These are phyloP conservation scores for Matsumyia berberina DNA, from an alignment of 2,888 invertebrate genomes.

Conservation along the genomic window DNA sequence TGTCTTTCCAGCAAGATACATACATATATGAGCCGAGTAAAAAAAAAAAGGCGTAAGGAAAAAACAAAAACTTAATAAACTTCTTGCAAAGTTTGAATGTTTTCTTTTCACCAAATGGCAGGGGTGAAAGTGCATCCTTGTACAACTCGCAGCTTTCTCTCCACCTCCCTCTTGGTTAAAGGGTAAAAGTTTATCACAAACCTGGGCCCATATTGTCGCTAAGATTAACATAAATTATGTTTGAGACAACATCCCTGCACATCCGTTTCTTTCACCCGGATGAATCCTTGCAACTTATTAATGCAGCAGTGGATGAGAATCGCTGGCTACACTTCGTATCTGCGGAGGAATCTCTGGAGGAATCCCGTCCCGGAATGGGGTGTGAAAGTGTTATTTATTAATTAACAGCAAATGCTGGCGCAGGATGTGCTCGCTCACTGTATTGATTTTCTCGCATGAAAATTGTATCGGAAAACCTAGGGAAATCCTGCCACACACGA, in stretches of 20 bases:
- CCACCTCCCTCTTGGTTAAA: slow-evolving; percentile 2
- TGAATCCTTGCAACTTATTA: slow-evolving; percentile 69
- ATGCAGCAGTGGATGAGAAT: slow-evolving; percentile 42
- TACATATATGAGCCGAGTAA: not conserved
- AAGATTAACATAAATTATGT: slow-evolving; percentile 75
- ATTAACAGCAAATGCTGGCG: slow-evolving; percentile 59
- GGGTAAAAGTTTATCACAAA: slow-evolving; percentile 72
- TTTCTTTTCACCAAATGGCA: slow-evolving; percentile 30
- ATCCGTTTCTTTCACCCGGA: slow-evolving; percentile 70
- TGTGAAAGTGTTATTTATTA: slow-evolving; percentile 73
- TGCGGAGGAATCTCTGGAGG: slow-evolving; percentile 23
- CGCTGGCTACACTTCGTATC: slow-evolving; percentile 11
- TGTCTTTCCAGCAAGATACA: slow-evolving; percentile 46
- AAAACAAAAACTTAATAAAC: slow-evolving; percentile 50
- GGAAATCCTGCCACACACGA: slow-evolving; percentile 8
- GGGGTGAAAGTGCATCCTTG: not conserved
- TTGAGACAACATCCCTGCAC: slow-evolving; percentile 69
- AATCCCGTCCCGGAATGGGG: slow-evolving; percentile 14
- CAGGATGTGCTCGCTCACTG: slow-evolving; percentile 48
- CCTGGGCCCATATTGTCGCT: slow-evolving; percentile 73
- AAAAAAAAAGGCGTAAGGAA: slow-evolving; percentile 22
- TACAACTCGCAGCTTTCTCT: not conserved
- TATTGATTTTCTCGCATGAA: slow-evolving; percentile 70
- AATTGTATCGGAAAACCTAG: slow-evolving; percentile 44
- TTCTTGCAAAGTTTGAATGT: slow-evolving; percentile 45